These are phyloP conservation scores for Coilia nasus DNA, from an alignment of 2,797 vertebrate species.

Conservation along the genomic window DNA sequence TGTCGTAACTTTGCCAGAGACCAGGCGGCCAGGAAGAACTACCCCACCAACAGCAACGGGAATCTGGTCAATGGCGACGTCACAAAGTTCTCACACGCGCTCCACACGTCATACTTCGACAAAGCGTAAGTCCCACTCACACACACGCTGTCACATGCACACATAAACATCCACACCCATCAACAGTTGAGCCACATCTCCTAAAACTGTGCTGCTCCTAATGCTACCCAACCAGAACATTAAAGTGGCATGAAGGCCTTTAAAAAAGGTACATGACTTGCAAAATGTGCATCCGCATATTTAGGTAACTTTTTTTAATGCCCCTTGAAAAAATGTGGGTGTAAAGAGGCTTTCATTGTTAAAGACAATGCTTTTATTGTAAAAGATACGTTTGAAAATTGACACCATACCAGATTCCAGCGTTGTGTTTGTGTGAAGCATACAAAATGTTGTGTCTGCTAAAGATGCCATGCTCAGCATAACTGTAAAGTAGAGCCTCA, in stretches of 20 bases:
- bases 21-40: slow-evolving; percentile 89
- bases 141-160: neutral
- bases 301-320: too few species aligned
- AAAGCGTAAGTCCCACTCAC: slow-evolving; percentile 84
- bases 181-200: neutral
- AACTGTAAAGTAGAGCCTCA: neutral
- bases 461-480: neutral
- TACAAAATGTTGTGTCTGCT: neutral
- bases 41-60: slow-evolving; percentile 79
- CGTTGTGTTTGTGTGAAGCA: neutral
- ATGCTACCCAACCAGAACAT: neutral
- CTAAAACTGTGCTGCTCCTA: neutral
- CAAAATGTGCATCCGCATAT: neutral
- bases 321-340: too few species aligned
- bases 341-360: neutral
- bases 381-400: neutral
- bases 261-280: neutral
- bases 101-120: slow-evolving; percentile 90
- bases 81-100: slow-evolving; percentile 81
- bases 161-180: neutral
- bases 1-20: slow-evolving; percentile 97
- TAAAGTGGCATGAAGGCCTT: neutral
- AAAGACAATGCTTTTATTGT: neutral
- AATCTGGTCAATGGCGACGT: slow-evolving; percentile 79
- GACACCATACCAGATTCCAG: neutral